Conservation (phyloP, 2,797 vertebrate species). For the Molossus alvarezi region DNA sequence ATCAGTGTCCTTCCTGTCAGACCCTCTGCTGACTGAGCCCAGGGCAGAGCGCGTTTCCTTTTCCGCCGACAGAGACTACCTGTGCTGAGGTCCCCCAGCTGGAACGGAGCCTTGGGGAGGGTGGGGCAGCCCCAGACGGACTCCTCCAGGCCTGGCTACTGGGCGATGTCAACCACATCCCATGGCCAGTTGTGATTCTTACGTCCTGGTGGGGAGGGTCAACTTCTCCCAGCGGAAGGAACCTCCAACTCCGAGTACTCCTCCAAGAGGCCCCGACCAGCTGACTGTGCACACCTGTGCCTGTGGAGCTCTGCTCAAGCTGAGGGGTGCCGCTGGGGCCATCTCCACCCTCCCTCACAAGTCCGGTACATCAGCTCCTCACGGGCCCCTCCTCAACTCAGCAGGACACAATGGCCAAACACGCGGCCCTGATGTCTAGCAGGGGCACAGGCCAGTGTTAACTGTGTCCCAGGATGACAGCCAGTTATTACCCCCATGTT, state of each 20-base stretch:
- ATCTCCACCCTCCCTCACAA: background rate
- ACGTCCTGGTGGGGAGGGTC: background rate
- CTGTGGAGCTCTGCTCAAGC: accelerated
- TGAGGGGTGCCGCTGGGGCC: background rate
- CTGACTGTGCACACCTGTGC: too few species aligned
- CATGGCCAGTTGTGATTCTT: background rate
- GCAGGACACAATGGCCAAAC: background rate
- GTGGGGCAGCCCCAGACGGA: background rate
- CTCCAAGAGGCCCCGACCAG: background rate
- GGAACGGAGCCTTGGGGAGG: background rate
- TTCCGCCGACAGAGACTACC: background rate
- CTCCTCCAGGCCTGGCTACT: background rate
- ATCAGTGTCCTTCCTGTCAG: background rate
- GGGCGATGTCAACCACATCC: background rate
- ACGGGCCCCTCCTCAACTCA: background rate
- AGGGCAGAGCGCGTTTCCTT: background rate
- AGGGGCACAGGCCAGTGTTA: background rate
- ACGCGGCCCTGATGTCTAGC: background rate
- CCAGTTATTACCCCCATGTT: background rate
- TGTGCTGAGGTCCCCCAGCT: background rate
- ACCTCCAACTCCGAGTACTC: background rate
- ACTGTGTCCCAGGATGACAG: background rate
- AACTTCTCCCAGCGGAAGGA: background rate
- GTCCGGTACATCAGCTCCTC: background rate
- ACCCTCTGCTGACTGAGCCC: background rate